Evolutionary conservation across 2,113 vertebrate genomes (phyloP).

Genomic region (Antidorcas marsupialis): DNA sequence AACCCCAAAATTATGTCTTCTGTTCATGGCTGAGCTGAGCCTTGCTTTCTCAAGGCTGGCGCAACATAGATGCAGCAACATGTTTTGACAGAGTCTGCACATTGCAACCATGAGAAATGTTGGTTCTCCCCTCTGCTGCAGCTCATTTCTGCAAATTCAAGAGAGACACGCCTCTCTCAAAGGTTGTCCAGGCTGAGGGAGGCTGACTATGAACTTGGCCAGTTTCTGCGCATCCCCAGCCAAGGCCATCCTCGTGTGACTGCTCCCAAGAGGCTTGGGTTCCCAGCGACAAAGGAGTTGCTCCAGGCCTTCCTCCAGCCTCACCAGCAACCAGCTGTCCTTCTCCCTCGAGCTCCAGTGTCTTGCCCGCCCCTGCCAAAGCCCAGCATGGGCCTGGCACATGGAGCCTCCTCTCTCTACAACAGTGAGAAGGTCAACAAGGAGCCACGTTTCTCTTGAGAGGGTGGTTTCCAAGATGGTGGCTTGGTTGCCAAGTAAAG

Average conservation of each 20-base stretch:
- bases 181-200: slow-evolving; percentile 6
- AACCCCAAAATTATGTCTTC: neutral
- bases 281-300: slow-evolving; percentile 26
- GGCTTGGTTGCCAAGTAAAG: neutral
- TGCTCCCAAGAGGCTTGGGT: neutral
- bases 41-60: slow-evolving; percentile 39
- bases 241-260: neutral
- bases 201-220: slow-evolving; percentile 16
- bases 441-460: neutral
- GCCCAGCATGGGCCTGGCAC: neutral
- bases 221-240: neutral
- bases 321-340: neutral
- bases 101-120: neutral
- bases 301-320: neutral
- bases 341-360: neutral
- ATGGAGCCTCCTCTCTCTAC: neutral
- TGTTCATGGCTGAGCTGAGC: neutral
- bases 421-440: neutral
- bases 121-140: neutral
- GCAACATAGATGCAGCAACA: neutral
- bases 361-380: neutral
- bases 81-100: neutral
- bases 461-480: neutral
- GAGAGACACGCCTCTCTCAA: neutral
- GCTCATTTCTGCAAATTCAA: slow-evolving; percentile 42